These are phyloP conservation scores for Rhinopithecus roxellana DNA, from an alignment of 2,113 vertebrate genomes.

Conservation along the genomic window DNA sequence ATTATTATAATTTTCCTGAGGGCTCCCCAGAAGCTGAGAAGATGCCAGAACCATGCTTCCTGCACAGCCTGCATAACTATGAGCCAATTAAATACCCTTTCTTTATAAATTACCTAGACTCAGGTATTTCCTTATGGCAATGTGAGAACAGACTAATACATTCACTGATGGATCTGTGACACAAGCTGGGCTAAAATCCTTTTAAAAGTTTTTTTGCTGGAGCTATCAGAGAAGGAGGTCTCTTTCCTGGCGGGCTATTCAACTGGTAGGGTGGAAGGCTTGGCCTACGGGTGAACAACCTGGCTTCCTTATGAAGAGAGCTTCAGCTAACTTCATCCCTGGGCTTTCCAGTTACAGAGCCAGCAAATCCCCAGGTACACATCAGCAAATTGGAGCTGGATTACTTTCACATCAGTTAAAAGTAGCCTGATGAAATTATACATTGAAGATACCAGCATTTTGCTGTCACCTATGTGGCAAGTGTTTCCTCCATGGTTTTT, in stretches of 20 bases:
- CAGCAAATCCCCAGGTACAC: neutral
- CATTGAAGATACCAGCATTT: neutral
- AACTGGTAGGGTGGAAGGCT: neutral
- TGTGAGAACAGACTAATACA: no score
- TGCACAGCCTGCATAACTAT: no score
- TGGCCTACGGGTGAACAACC: accelerated
- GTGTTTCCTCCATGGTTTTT: neutral
- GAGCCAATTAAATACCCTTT: no score
- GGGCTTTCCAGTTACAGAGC: neutral
- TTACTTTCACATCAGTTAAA: neutral
- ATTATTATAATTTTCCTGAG: no score
- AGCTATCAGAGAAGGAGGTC: neutral
- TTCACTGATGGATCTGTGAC: neutral
- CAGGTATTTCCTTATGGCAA: no score
- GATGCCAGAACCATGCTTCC: no score
- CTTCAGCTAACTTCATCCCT: neutral
- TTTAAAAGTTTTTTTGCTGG: neutral
- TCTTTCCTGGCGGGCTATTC: neutral
- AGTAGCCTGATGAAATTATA: neutral
- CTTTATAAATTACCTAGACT: no score
- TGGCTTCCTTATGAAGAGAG: neutral
- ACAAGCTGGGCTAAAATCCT: neutral
- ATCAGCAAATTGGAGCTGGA: neutral
- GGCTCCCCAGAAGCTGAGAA: no score
- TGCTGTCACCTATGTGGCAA: neutral